Evolutionary conservation across 2,113 vertebrate genomes (phyloP).

Genomic region (Sebastes fasciatus): DNA sequence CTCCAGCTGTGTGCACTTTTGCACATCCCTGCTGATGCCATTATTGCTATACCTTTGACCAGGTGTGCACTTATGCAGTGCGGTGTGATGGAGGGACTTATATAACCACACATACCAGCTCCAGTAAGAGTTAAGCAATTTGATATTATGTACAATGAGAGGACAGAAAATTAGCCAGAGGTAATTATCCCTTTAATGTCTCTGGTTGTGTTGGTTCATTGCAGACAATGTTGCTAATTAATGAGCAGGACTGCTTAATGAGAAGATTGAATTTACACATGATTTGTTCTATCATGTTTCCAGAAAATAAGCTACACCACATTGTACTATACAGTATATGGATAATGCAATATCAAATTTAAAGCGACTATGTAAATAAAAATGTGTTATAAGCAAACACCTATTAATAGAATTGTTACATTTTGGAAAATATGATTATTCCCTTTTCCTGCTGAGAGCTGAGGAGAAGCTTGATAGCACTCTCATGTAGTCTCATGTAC

Average conservation of each 20-base stretch:
- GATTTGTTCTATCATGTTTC: background rate
- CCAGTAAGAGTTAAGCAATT: background rate
- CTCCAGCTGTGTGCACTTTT: constrained; percentile 15
- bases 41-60: constrained; percentile 2
- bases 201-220: background rate
- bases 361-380: background rate
- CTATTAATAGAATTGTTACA: background rate
- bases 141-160: background rate
- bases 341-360: no score
- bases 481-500: background rate
- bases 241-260: background rate
- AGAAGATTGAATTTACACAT: background rate
- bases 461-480: background rate
- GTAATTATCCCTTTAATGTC: constrained; percentile 17
- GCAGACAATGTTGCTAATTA: background rate
- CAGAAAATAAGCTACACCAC: background rate
- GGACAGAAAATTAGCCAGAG: background rate
- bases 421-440: background rate
- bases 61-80: background rate
- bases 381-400: background rate
- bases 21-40: background rate
- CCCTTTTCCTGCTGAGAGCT: background rate
- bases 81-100: background rate
- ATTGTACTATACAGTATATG: background rate
- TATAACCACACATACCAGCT: background rate